Base-by-base conservation (phyloP, 2,797 vertebrate genomes). In the Eremophila alpestris region DNA sequence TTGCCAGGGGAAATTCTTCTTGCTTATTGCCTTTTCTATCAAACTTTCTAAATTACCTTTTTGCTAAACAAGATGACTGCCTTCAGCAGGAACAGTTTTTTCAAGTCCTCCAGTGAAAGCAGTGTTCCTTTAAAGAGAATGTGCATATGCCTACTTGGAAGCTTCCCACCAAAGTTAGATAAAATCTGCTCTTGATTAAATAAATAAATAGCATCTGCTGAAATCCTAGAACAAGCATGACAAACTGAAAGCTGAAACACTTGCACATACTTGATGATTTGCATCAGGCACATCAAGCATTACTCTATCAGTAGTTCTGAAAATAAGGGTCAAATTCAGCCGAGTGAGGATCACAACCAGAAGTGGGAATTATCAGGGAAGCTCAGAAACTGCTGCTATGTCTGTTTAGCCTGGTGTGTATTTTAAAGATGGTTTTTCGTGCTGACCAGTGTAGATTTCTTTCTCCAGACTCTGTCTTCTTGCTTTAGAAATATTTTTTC, bases 121-220 rank as follows among this genome's bases (percentile, higher is more conserved):
- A 56, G 2, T 24, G 16, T 10, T 83, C 16, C 40, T 59, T 85
- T 41, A 45, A 1, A 45, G 38, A 30, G 9, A 65, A 20, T 21
- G 51, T 30, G 29, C 45, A n/a, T 49, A 43, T n/a, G 24, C 13
- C 16, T 46, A 43, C 87, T 78, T 76, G 97, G 88, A 96, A 97
- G 90, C 43, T 83, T 96, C 87, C 80, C 45, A 83, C 36, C 21
- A 65, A 34, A 67, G 32, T 69, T 83, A 81, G 74, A 88, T 62
- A 69, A 95, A 96, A 87, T 82, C 52, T 89, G 91, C 34, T 83
- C 83, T 79, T 55, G n/a, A 94, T 93, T 90, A 87, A 86, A 73
- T 65, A 95, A 96, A 92, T 84, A 96, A 85, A 90, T 80, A 88
- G 43, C 67, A 90, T 76, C 83, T 96, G 83, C 52, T 87, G 74